Evolutionary conservation across 2,113 vertebrate species (phyloP).

Genomic region (Thalassarche chlororhynchos): DNA sequence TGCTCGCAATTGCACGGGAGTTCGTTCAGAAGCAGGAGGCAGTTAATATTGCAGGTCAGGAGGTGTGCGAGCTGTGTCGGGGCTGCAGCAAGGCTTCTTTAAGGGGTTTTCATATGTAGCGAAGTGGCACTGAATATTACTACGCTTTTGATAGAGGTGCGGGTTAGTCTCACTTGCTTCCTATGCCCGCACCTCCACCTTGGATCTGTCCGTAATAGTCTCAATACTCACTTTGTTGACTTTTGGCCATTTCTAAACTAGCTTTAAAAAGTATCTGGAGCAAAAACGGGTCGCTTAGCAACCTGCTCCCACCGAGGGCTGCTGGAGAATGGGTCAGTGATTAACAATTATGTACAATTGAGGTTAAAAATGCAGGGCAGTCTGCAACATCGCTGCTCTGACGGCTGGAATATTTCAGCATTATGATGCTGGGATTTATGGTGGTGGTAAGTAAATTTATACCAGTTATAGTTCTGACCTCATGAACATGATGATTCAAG

Average conservation of each 20-base stretch:
- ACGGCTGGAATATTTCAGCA: not conserved
- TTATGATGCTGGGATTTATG: not conserved
- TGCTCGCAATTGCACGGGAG: not conserved
- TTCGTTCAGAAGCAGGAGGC: not conserved
- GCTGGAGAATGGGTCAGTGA: slow-evolving; percentile 69
- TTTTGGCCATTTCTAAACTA: slow-evolving; percentile 12
- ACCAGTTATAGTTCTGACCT: not conserved
- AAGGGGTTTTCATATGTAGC: not conserved
- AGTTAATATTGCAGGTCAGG: not conserved
- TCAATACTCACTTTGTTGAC: slow-evolving; percentile 15
- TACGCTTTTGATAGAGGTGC: rapidly evolving
- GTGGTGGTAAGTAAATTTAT: not conserved
- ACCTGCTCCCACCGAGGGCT: not conserved
- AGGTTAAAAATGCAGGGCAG: slow-evolving; percentile 59
- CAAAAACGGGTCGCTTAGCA: slow-evolving; percentile 60
- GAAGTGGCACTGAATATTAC: not conserved
- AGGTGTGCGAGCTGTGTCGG: not conserved
- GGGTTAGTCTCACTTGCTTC: not conserved
- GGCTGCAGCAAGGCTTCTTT: not conserved
- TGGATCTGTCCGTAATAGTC: not conserved
- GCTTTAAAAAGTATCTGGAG: slow-evolving; percentile 54
- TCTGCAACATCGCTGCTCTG: not conserved
- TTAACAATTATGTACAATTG: slow-evolving; percentile 54
- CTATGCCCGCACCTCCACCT: rapidly evolving
- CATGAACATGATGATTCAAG: not conserved